Conservation (phyloP, 1,140 invertebrate genomes). For the Holotrichia oblita region DNA sequence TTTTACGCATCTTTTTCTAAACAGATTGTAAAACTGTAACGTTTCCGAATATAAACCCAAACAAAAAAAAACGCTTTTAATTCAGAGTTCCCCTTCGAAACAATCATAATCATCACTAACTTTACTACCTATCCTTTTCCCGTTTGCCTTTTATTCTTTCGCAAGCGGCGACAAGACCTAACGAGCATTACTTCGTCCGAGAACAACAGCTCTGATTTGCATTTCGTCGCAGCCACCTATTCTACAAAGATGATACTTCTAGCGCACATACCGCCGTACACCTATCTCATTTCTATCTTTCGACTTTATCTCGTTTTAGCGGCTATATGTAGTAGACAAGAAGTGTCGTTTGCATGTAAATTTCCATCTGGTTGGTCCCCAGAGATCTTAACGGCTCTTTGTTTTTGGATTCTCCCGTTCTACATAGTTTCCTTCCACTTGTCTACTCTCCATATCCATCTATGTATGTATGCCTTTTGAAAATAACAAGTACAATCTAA, state of each 20-base stretch:
- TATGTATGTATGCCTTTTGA: too few species aligned
- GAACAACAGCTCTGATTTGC: neutral
- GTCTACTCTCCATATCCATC: too few species aligned
- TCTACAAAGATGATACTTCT: neutral
- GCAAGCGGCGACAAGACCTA: neutral
- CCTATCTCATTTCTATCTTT: neutral
- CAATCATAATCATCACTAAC: neutral
- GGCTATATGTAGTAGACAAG: conserved; percentile 9
- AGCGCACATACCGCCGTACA: neutral
- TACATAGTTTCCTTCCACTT: neutral
- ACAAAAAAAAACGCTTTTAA: neutral
- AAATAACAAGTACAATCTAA: too few species aligned
- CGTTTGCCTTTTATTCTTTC: neutral
- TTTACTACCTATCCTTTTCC: neutral
- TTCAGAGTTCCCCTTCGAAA: neutral
- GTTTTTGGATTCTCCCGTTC: neutral
- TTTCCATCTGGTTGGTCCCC: conserved; percentile 26
- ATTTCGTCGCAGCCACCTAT: conserved; percentile 10
- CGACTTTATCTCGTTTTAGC: conserved; percentile 26
- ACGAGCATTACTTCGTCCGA: neutral
- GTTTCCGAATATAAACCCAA: neutral
- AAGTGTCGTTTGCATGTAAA: conserved; percentile 32
- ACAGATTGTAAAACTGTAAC: neutral
- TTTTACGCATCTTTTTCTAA: neutral
- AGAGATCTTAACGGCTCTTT: conserved; percentile 19